Base-by-base conservation (phyloP, 2,888 invertebrate genomes). In the Lepidonotus clava region DNA sequence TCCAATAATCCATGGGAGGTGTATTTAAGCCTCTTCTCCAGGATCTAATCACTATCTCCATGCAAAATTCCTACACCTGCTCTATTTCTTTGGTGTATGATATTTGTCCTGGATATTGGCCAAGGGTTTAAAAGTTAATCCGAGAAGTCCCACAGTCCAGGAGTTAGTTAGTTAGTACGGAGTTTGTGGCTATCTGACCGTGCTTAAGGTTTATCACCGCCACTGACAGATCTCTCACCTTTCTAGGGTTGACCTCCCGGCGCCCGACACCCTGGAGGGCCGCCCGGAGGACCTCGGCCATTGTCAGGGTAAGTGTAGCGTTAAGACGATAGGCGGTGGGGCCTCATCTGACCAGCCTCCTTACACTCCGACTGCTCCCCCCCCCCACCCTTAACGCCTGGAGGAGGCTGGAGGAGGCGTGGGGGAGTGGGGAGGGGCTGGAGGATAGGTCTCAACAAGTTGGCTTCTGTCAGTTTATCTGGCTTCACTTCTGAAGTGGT, bases 191-290 rank as follows among this genome's bases (percentile, higher is more conserved):
- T n/a, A 11, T 36, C 40, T n/a, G 41, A 36, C 24, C 28, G 2
- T 11, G 41, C 34, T 18, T 18, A 28, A 34, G 76, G 38, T 76
- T 76, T 76, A 76, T 76, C 76, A 38, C 24, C n/a, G 36, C 28
- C 61, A 28, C 40, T 76, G 76, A 76, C 76, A 40, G 76, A 76
- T 76, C 76, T 76, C 76, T 5, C 76, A 76, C 76, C 76, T 76
- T 34, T 38, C 38, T 76, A 34, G 38, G 38, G 21, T 28, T 76
- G 76, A 76, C 76, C 76, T 76, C 38, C 21, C 36, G 14, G 11
- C 14, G 5, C 38, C 76, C 61, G n/a, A n/a, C 61, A 6, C 24
- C 61, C 61, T 76, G 76, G 36, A 76, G 76, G 76, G 21, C 21
- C 34, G 46, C 28, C 80, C 28, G 18, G 80, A 32, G 32, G 41